These are phyloP conservation scores for Apis mellifera DNA, from an alignment of 1,140 invertebrate genomes.

Conservation along the genomic window DNA sequence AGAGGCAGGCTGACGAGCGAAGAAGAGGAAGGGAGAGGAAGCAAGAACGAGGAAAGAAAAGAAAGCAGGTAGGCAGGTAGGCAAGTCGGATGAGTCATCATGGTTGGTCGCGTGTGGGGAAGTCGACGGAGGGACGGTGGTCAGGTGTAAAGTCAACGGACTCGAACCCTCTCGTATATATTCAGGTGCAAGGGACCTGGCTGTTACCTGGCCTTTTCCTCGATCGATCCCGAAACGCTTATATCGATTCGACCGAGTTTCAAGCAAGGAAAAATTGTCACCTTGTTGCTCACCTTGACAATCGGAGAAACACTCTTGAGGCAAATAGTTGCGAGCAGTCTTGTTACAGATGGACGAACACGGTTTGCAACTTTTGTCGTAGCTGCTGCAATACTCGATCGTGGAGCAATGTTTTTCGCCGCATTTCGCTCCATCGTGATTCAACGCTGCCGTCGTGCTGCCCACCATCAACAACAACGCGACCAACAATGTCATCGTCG, in stretches of 20 bases:
- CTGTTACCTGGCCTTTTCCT: neutral
- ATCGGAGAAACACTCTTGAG: conserved; percentile 79
- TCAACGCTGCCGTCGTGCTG: conserved; percentile 68
- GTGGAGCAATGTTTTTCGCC: conserved; percentile 79
- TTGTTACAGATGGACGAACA: conserved; percentile 80
- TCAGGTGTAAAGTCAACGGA: conserved; percentile 73
- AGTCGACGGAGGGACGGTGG: conserved; percentile 54
- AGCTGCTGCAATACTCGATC: conserved; percentile 82
- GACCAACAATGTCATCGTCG: neutral
- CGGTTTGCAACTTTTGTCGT: conserved; percentile 80
- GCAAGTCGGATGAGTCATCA: conserved; percentile 62
- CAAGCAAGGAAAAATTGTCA: neutral
- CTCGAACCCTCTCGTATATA: conserved; percentile 38
- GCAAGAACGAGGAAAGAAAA: neutral
- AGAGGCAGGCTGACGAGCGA: neutral
- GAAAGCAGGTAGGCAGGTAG: neutral
- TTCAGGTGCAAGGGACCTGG: conserved; percentile 4
- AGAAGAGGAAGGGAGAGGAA: neutral
- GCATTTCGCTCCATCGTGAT: conserved; percentile 78
- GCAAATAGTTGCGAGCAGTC: conserved; percentile 79
- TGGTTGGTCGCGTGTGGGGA: conserved; percentile 52
- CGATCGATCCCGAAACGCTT: conserved; percentile 24
- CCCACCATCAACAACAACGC: neutral
- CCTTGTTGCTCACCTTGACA: conserved; percentile 82
- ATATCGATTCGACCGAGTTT: neutral